Evolutionary conservation across 1,140 invertebrate species (phyloP), one percentile per base, ranked within the genome.

Genomic region (Hydropsyche tenuis): DNA sequence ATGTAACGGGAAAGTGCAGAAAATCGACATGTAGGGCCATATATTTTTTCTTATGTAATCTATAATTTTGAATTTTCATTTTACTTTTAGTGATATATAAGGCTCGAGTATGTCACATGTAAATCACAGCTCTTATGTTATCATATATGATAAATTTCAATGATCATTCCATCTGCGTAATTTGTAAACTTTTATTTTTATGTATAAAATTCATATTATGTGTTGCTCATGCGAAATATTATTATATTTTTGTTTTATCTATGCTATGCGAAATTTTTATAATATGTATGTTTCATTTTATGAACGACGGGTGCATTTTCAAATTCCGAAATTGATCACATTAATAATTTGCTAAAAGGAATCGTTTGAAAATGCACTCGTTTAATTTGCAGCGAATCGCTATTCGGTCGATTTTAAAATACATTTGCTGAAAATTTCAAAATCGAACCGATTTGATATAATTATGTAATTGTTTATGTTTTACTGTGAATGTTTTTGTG

Each of bases 1-100:
- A 27, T 60, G 56, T 60, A 22, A 37, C 25, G 56, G 56, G 56
- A 25, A 27, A 60, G n/a, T n/a, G n/a, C n/a, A 53, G 14, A 12
- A 4, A n/a, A 48, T 37, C 30, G 30, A 4, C 3, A 37, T 9
- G 3, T 4, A 37, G 30, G 30, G 30, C 30, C 30, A 37, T 37
- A 37, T 37, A 37, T 37, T 37, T 37, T 48, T 48, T 48, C 14
- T 48, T 48, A 48, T 3, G 14, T n/a, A 48, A 48, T 48, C 14
- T 48, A 6, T 7, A 12, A 7, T 48, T 48, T 48, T 14, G 11
- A 48, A 16, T 22, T 56, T 56, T 56, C 22, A 20, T 56, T 56
- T 56, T 56, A 1, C 5, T 56, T 56, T 56, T 56, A 9, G 16
- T 56, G 11, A 11, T 22, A 22, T 12, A 23, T 16, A n/a, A 4